Base-by-base conservation (phyloP, 2,888 invertebrate genomes). In the Nesidiocoris tenuis region DNA sequence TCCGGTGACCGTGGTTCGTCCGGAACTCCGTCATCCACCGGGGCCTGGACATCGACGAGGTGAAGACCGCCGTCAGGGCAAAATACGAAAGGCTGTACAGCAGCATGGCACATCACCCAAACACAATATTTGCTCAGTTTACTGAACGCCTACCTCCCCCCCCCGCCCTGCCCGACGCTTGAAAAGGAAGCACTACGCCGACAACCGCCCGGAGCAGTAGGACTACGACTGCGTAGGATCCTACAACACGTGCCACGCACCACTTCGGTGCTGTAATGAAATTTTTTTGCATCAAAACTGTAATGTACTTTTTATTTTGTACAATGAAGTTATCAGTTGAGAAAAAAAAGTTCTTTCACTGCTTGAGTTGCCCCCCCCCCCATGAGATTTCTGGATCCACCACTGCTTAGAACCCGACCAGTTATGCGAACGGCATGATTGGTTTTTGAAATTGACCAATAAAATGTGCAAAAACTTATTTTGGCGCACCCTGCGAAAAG, bases 171-270 rank as follows among this genome's bases (percentile, higher is more conserved):
- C 16, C 18, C 55, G 56, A 1, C 67, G 67, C 16, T 19, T 67
- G 16, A 67, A 67, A 67, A 55, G 67, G 56, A 67, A 55, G 19
- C 67, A 67, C 25, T 54, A 65, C 17, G 1, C 25, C 1, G 65
- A 65, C 65, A 16, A 39, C 2, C 57, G n/a, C n/a, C n/a, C n/a
- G n/a, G n/a, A n/a, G n/a, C 9, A 5, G 63, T 63, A 63, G 63
- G 63, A 63, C 63, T 21, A 63, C 24, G 16, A 16, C 2, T 63
- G 63, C 23, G 24, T 63, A 21, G 63, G 5, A 63, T 24, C 63
- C 23, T 22, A 63, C 63, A 5, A 1, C 63, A 63, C 9, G 63
- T 63, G n/a, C n/a, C n/a, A n/a, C n/a, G n/a, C n/a, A n/a, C n/a
- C n/a, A n/a, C n/a, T n/a, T n/a, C n/a, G n/a, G n/a, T n/a, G n/a